Evolutionary conservation across 2,888 invertebrate species (phyloP).

Genomic region (Ectemnius lituratus): DNA sequence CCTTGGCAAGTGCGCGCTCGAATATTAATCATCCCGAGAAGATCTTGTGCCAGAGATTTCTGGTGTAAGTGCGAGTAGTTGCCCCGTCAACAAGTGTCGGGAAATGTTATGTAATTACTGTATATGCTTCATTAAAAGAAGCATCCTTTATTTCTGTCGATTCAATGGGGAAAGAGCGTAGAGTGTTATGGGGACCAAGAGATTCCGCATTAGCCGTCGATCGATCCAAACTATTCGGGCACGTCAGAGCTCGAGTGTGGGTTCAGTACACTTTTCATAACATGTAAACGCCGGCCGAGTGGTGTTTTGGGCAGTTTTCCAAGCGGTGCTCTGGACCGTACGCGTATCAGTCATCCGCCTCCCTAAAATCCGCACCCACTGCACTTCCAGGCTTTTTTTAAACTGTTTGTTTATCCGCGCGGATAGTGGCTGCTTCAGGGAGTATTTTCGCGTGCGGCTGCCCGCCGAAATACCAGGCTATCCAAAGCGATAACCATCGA

Average conservation of each 20-base stretch:
- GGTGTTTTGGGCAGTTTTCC: conserved; percentile 47
- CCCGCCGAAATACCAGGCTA: not conserved
- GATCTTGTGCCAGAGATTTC: too few species aligned
- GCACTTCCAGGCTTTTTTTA: conserved; percentile 6
- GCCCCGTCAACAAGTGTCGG: conserved; percentile 46
- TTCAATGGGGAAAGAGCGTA: not conserved
- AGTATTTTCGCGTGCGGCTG: not conserved
- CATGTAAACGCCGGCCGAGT: conserved; percentile 46
- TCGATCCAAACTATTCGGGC: not conserved
- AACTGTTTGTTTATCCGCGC: not conserved
- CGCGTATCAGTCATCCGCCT: conserved; percentile 5
- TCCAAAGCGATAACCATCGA: not conserved
- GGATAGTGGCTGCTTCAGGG: not conserved
- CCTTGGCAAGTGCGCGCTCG: too few species aligned
- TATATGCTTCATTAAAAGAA: not conserved
- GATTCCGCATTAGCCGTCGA: too few species aligned
- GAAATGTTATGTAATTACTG: conserved; percentile 23
- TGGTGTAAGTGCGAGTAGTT: not conserved
- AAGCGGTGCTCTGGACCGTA: conserved; percentile 24
- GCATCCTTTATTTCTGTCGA: not conserved
- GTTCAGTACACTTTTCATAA: conserved; percentile 14
- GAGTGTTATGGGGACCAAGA: too few species aligned
- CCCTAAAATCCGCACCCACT: not conserved
- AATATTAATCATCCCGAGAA: too few species aligned
- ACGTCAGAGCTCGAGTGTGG: not conserved